A percentile compares a stretch with the other conserved stretches of the same genome.
These are phyloP conservation scores for Alethe castanea DNA, from an alignment of 2,113 vertebrate species.

Conservation along the genomic window DNA sequence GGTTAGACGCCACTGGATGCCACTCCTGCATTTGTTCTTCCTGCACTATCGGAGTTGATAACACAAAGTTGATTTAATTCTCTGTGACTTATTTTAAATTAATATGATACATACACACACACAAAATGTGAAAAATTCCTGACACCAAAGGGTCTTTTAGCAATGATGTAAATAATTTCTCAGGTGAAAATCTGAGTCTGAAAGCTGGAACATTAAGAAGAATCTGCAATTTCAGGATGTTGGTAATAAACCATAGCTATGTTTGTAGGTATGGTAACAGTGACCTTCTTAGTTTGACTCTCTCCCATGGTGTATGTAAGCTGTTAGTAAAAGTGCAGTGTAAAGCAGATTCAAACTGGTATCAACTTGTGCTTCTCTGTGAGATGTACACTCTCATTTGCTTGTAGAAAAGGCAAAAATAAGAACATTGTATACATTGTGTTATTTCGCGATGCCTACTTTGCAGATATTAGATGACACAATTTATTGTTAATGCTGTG, in stretches of 20 bases:
- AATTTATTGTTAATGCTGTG: not conserved
- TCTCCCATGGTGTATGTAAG: not conserved
- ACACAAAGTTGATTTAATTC: not conserved
- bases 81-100: not conserved
- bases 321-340: rapidly evolving
- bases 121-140: not conserved
- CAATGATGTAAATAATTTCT: not conserved
- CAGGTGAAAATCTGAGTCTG: not conserved
- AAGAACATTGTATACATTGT: rapidly evolving
- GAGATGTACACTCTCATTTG: not conserved
- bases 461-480: not conserved
- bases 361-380: not conserved
- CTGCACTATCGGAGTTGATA: not conserved
- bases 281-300: not conserved
- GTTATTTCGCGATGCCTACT: not conserved
- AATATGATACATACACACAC: not conserved
- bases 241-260: not conserved
- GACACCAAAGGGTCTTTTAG: not conserved
- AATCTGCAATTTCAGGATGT: not conserved
- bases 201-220: not conserved
- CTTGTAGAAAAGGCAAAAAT: not conserved
- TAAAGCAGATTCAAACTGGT: not conserved
- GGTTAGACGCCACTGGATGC: not conserved
- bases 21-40: not conserved
- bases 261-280: not conserved